Evolutionary conservation across 2,888 invertebrate genomes (phyloP).

Genomic region (Troilus luridus): DNA sequence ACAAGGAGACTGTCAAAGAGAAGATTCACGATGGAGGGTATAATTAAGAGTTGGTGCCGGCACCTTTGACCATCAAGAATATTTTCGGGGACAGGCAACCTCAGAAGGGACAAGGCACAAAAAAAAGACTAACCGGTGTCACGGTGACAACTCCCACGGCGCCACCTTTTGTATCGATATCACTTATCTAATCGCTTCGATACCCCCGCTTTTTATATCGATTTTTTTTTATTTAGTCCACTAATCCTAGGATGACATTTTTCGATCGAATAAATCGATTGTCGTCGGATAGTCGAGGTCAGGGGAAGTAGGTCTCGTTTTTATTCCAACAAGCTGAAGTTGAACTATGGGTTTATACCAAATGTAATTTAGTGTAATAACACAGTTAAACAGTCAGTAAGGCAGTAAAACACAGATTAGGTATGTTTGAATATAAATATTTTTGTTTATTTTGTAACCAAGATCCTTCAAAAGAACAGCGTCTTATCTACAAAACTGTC

Average conservation of each 20-base stretch:
- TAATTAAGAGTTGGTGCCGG: background rate
- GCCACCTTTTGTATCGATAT: slow-evolving; percentile 18
- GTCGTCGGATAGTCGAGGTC: background rate
- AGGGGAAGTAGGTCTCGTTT: too few relatives aligned
- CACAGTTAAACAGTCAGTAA: too few relatives aligned
- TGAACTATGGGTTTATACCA: too few relatives aligned
- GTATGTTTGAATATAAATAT: too few relatives aligned
- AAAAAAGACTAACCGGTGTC: slow-evolving; percentile 3
- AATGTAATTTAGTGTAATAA: too few relatives aligned
- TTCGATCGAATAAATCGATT: background rate
- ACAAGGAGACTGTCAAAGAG: slow-evolving; percentile 5
- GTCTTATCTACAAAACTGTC: too few relatives aligned
- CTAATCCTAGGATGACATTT: background rate
- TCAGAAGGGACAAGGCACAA: background rate
- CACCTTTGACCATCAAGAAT: background rate
- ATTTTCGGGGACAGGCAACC: background rate
- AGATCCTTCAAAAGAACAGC: too few relatives aligned
- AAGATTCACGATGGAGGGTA: slow-evolving; percentile 36
- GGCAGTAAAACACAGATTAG: too few relatives aligned
- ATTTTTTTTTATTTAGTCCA: background rate
- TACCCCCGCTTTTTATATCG: slow-evolving; percentile 27
- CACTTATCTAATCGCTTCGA: slow-evolving; percentile 35
- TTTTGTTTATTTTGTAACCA: too few relatives aligned
- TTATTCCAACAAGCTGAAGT: too few relatives aligned
- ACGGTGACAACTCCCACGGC: slow-evolving; percentile 50